Evolutionary conservation across 2,888 invertebrate species (phyloP), one percentile per base, ranked within the genome.

Genomic region (Melanophora roralis): DNA sequence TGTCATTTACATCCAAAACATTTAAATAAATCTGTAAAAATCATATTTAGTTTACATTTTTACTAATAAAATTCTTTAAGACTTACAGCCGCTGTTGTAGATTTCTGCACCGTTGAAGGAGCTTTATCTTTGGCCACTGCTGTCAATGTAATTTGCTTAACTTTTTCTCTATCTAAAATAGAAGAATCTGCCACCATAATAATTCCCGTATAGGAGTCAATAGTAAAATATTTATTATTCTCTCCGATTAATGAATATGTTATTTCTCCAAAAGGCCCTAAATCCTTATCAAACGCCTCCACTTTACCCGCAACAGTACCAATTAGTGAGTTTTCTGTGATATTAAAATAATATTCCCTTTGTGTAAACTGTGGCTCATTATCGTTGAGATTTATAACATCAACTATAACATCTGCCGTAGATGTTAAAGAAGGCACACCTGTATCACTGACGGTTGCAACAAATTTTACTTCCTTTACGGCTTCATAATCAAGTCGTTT

Each of bases 1-100:
- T 96, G 89, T 98, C 97, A 89, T 98, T 97, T n/a, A 95, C 93
- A 88, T 98, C 97, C 27, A 92, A 87, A 9, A 97, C 92, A 88
- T 93, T 94, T 49, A 97, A 93, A 85, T 94, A 92, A 1, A 96
- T 91, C 94, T 94, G 85, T 12, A 76, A 69, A 83, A 68, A 6
- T 32, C 32, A n/a, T 65, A 11, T 11, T 9, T 9, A 34, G 14
- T 16, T 8, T 8, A 43, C 8, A 16, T 2, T 32, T n/a, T 7
- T 12, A 27, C 27, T 6, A 27, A 27, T 27, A 1, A 23, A 60
- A 19, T 2, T 27, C 8, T 6, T 8, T 2, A 4, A 51, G 62
- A 83, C 85, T 91, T 88, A 95, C 95, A 23, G 94, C 95, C 0
- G 95, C 95, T 19, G 94, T 93, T n/a, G 93, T 92, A 1, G 93